These are phyloP conservation scores for Genyomyrus donnyi DNA, from an alignment of 2,113 vertebrate species.

Conservation along the genomic window DNA sequence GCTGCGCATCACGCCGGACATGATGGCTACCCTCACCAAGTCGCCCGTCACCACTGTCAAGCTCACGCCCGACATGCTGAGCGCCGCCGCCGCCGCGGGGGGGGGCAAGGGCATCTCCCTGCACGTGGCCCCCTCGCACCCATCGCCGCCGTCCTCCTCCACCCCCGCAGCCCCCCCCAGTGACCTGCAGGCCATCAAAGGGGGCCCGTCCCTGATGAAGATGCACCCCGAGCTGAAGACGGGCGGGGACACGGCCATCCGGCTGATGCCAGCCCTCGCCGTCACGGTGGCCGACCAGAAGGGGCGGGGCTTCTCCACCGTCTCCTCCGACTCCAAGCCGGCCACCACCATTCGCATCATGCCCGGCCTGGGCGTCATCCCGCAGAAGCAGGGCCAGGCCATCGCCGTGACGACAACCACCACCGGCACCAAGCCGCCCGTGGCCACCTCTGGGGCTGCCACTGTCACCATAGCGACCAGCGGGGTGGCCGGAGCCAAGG, in stretches of 20 bases:
- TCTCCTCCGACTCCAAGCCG: conserved; percentile 72
- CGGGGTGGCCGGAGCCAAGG: conserved; percentile 68
- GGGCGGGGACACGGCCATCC: conserved; percentile 68
- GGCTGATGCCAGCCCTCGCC: conserved; percentile 87
- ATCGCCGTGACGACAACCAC: conserved; percentile 76
- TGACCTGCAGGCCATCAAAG: conserved; percentile 48
- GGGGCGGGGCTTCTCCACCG: conserved; percentile 65
- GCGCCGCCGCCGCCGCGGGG: conserved; percentile 53
- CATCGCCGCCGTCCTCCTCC: conserved; percentile 60
- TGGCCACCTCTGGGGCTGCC: conserved; percentile 61
- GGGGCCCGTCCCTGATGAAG: conserved; percentile 67
- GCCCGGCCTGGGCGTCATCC: conserved; percentile 85
- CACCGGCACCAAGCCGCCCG: conserved; percentile 58
- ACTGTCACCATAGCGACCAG: conserved; percentile 71
- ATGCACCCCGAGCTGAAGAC: conserved; percentile 74
- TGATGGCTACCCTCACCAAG: conserved; percentile 96
- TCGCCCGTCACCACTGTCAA: conserved; percentile 91
- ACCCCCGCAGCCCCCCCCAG: conserved; percentile 45
- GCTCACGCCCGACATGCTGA: conserved; percentile 87
- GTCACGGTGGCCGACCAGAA: conserved; percentile 85
- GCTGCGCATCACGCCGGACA: conserved; percentile 91
- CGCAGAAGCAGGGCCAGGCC: conserved; percentile 79
- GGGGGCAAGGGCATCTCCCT: conserved; percentile 82
- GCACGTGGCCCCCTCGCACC: conserved; percentile 73
- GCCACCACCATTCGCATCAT: conserved; percentile 88